phyloP scores from a whole-genome alignment of 2,797 vertebrate species.

The Leontocebus nigricollis region DNA sequence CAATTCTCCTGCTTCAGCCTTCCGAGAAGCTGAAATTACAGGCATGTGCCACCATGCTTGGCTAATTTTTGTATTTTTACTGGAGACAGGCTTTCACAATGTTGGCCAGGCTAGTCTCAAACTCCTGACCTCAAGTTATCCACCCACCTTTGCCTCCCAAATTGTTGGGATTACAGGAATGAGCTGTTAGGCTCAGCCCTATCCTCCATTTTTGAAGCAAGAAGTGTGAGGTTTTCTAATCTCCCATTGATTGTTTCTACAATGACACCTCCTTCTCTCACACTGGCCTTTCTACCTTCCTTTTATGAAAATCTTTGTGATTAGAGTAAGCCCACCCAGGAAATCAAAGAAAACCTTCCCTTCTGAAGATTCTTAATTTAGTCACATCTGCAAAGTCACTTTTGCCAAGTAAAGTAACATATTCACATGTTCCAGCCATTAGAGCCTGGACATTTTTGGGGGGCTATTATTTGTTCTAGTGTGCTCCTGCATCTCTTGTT shows the following conservation, averaged over 20 bases:
- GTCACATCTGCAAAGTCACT: not conserved
- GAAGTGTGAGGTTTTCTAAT: not conserved
- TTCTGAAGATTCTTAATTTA: not conserved
- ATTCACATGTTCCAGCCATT: not conserved
- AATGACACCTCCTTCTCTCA: not conserved
- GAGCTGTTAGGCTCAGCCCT: fast-evolving
- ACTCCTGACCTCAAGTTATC: no score
- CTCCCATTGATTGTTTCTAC: not conserved
- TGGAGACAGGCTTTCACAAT: no score
- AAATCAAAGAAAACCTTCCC: not conserved
- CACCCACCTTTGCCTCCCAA: no score
- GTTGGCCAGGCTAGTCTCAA: no score
- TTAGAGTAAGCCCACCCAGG: not conserved
- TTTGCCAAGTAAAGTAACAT: not conserved
- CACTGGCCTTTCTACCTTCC: not conserved
- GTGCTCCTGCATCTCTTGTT: not conserved
- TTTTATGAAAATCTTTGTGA: not conserved
- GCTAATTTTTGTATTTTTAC: no score
- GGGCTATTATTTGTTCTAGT: not conserved
- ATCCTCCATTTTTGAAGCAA: not conserved
- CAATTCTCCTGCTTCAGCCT: no score
- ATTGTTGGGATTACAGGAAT: no score
- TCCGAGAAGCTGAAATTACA: no score
- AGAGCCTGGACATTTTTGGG: not conserved
- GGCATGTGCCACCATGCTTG: fast-evolving